A percentile compares a stretch with the other conserved stretches of the same genome.
Evolutionary conservation across 1,140 invertebrate species (phyloP).

Genomic region (Cotesia glomerata): DNA sequence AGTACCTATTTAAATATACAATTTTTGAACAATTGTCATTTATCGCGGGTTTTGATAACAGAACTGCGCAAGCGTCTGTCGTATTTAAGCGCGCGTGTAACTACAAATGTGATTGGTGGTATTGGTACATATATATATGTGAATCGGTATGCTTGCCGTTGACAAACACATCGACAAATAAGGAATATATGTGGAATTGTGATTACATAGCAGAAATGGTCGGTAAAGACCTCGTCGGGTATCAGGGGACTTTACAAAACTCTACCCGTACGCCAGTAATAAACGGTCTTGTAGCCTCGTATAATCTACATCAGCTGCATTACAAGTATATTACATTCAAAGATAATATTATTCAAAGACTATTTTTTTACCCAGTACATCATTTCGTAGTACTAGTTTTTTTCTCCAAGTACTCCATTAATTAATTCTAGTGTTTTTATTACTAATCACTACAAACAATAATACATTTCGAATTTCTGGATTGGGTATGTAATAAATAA

Average conservation of each 20-base stretch:
- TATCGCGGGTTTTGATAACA: too few relatives aligned
- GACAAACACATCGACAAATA: not conserved
- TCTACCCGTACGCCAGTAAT: constrained; percentile 1
- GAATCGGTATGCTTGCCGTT: not conserved
- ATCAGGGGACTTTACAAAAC: constrained; percentile 1
- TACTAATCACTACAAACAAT: too few relatives aligned
- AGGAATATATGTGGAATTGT: not conserved
- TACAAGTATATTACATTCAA: not conserved
- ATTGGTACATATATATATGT: too few relatives aligned
- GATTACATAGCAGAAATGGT: not conserved
- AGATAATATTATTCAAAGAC: too few relatives aligned
- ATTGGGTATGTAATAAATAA: too few relatives aligned
- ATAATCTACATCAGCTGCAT: not conserved
- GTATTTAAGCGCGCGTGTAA: not conserved
- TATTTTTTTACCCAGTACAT: too few relatives aligned
- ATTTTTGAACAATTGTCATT: not conserved
- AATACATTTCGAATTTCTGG: too few relatives aligned
- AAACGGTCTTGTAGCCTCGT: not conserved
- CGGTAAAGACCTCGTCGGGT: not conserved
- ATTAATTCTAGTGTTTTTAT: too few relatives aligned
- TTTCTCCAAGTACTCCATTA: too few relatives aligned
- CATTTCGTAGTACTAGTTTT: too few relatives aligned
- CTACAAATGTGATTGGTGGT: too few relatives aligned
- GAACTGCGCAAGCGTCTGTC: too few relatives aligned
- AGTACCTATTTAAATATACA: not conserved